Base-by-base conservation (phyloP, 2,113 vertebrate genomes). In the Dasypus novemcinctus region DNA sequence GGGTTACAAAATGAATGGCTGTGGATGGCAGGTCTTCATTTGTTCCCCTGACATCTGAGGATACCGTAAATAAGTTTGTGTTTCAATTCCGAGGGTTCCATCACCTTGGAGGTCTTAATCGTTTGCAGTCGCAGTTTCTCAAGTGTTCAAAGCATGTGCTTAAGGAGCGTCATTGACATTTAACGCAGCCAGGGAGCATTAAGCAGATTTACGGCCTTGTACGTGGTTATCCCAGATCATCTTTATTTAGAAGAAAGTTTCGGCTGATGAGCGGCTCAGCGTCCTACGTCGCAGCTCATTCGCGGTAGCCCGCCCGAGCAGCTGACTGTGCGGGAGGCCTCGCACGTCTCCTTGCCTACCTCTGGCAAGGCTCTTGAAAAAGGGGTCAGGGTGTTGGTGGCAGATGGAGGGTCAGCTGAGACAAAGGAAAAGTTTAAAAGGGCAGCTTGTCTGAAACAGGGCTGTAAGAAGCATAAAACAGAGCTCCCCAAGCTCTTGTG, bases 201-300 rank as follows among this genome's bases (percentile, higher is more conserved):
- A 97, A 97, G 96, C 95, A 98, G 97, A 97, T 98, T 98, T 98
- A 97, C 54, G 95, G 38, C 69, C 72, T 93, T 90, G 81, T 89
- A 87, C 27, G 0, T 46, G 85, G 95, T 92, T 97, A 97, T 97
- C 95, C 96, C 96, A 0, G 0, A 95, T 96, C 95, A 93, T 98
- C 96, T 98, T 97, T 96, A 95, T 96, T 97, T 96, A 97, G 97
- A 96, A 97, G 97, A 93, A 94, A 93, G 94, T 87, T 90, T 72
- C 97, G 95, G 38, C 95, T 94, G 68, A 96, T 59, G 96, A 8
- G 75, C 82, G 92, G 95, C 94, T 97, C 72, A 97, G 96, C 88
- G 61, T 72, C 93, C 94, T 96, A 94, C 38, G 72, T 95, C 93
- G 80, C 68, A n/a, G 6, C 87, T 71, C 84, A 93, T 76, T 21